A percentile compares a stretch with the other conserved stretches of the same genome.
phyloP scores from a whole-genome alignment of 2,888 invertebrate genomes.

The Nomada ruficornis region DNA sequence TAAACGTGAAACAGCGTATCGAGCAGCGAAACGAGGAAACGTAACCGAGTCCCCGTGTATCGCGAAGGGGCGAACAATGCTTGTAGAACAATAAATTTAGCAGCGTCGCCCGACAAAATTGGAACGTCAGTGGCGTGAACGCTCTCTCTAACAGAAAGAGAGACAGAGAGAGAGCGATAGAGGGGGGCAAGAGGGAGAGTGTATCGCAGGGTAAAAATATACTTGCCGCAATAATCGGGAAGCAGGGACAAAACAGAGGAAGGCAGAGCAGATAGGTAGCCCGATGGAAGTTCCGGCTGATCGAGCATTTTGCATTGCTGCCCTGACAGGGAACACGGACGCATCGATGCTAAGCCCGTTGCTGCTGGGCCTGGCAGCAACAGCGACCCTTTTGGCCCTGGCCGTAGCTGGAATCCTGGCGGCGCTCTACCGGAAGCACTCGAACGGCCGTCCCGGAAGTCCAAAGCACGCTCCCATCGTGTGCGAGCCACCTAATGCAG shows the following conservation, averaged over 20 bases:
- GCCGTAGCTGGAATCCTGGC: conserved; percentile 91
- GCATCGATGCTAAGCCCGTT: conserved; percentile 88
- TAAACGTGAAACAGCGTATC: not conserved
- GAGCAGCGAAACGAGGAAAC: conserved; percentile 4
- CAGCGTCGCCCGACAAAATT: conserved; percentile 15
- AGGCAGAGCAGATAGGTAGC: conserved; percentile 45
- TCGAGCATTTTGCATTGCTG: conserved; percentile 69
- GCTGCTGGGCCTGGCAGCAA: conserved; percentile 90
- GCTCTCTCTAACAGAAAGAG: not conserved
- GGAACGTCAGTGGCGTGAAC: not conserved
- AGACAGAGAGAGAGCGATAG: not conserved
- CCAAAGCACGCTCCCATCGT: conserved; percentile 82
- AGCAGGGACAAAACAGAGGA: conserved; percentile 23
- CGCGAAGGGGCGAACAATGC: not conserved
- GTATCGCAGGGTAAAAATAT: conserved; percentile 34
- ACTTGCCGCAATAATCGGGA: conserved; percentile 50
- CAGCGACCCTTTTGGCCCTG: conserved; percentile 90
- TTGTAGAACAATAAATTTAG: conserved; percentile 35
- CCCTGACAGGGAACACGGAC: conserved; percentile 76
- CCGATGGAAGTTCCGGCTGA: conserved; percentile 68
- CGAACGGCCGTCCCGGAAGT: conserved; percentile 79
- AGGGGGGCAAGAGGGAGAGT: not conserved
- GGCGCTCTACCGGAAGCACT: conserved; percentile 88
- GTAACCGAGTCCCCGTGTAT: not conserved
- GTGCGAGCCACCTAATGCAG: conserved; percentile 81